Percentiles rank a stretch among this genome's conserved stretches.
Evolutionary conservation across 2,888 invertebrate genomes (phyloP).

Genomic region (Drosophila koepferae): DNA sequence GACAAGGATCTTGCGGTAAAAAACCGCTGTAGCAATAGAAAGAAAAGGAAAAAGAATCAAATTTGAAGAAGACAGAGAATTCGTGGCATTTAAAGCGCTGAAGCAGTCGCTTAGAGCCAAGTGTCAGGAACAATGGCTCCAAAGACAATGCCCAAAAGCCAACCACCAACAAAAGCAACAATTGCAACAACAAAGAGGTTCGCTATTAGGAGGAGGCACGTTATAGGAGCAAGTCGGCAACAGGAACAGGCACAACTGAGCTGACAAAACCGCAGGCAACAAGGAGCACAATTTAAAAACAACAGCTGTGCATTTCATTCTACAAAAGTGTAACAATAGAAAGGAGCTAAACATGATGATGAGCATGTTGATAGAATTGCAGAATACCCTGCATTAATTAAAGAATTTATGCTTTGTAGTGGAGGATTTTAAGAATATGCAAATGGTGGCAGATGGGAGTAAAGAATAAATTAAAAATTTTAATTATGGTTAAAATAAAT

Average conservation of each 20-base stretch:
- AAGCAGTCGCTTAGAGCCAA: slow-evolving; percentile 75
- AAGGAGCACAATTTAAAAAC: slow-evolving; percentile 70
- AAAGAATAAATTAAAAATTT: too few relatives aligned
- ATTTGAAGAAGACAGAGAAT: slow-evolving; percentile 37
- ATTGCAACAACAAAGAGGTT: slow-evolving; percentile 28
- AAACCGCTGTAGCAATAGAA: slow-evolving; percentile 27
- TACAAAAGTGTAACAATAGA: slow-evolving; percentile 39
- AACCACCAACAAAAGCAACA: slow-evolving; percentile 24
- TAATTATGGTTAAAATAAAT: too few relatives aligned
- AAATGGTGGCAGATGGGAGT: too few relatives aligned
- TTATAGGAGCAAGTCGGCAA: slow-evolving; percentile 24
- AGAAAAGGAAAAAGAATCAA: not conserved
- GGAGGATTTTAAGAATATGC: too few relatives aligned
- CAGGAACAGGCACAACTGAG: slow-evolving; percentile 41
- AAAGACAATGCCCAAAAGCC: slow-evolving; percentile 50
- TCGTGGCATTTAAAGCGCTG: slow-evolving; percentile 71
- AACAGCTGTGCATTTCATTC: slow-evolving; percentile 71
- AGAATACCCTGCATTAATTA: slow-evolving; percentile 2
- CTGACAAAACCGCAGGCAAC: slow-evolving; percentile 52
- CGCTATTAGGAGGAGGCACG: slow-evolving; percentile 15
- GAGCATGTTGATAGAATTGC: not conserved
- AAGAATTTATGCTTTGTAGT: too few relatives aligned
- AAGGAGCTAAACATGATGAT: slow-evolving; percentile 15
- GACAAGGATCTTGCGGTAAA: slow-evolving; percentile 64
- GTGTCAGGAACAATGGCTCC: slow-evolving; percentile 69